These are phyloP conservation scores for Carcharodon carcharias DNA, from an alignment of 2,797 vertebrate species.

Conservation along the genomic window DNA sequence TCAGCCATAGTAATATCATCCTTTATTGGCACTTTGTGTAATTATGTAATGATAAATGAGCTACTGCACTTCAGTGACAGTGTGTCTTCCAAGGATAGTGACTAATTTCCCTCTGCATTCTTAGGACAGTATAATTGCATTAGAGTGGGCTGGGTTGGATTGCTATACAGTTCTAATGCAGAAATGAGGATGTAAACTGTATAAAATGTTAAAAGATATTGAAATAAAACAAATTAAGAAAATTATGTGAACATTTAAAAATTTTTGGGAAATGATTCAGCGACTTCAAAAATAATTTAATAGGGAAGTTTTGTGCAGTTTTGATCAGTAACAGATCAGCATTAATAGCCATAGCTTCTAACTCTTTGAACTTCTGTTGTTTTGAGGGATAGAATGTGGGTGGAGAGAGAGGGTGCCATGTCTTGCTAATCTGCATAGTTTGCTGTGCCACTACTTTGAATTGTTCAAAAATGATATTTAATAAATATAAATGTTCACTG, in stretches of 20 bases:
- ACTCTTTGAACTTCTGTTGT: neutral
- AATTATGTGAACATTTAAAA: neutral
- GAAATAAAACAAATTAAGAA: neutral
- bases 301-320: neutral
- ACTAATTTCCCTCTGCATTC: neutral
- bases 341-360: neutral
- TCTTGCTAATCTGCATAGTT: neutral
- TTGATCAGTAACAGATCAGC: neutral
- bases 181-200: neutral
- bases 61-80: neutral
- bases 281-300: neutral
- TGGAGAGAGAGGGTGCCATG: neutral
- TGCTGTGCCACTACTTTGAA: neutral
- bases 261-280: neutral
- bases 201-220: neutral
- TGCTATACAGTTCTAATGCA: neutral
- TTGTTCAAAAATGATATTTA: neutral
- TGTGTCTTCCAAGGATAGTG: neutral
- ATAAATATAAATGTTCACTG: neutral
- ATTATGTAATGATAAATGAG: neutral
- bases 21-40: neutral
- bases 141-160: neutral
- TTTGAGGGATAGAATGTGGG: neutral
- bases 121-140: neutral
- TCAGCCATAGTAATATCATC: neutral